A percentile compares a stretch with the other conserved stretches of the same genome.
These are phyloP conservation scores for Formicarius rufipectus DNA, from an alignment of 2,113 vertebrate species.

Conservation along the genomic window DNA sequence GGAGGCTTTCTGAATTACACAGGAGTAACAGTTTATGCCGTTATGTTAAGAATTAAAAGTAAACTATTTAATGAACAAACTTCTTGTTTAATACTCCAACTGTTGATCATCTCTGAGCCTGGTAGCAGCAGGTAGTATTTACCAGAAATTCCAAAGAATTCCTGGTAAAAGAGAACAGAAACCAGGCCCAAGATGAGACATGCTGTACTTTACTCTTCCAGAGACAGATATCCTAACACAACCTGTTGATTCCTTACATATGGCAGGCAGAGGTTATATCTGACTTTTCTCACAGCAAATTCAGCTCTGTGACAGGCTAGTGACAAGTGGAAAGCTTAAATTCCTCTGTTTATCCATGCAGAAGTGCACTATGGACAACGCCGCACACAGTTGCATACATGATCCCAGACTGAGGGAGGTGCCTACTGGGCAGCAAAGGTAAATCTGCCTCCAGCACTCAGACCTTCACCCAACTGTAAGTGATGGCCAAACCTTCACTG, in stretches of 20 bases:
- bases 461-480: not conserved
- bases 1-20: not conserved
- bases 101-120: not conserved
- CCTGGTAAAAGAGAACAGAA: not conserved
- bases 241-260: not conserved
- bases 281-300: not conserved
- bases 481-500: not conserved
- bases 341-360: not conserved
- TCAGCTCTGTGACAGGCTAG: not conserved
- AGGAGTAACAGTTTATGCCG: slow-evolving; percentile 2
- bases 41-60: slow-evolving; percentile 33
- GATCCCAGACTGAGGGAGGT: not conserved
- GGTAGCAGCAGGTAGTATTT: slow-evolving; percentile 49
- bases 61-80: slow-evolving; percentile 46
- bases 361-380: not conserved
- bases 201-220: not conserved
- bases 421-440: not conserved
- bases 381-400: rapidly evolving
- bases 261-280: not conserved
- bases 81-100: not conserved
- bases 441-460: not conserved
- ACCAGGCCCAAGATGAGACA: not conserved
- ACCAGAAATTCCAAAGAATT: slow-evolving; percentile 25
- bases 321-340: not conserved
- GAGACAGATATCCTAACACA: not conserved